Conservation (phyloP, 2,113 vertebrate species). For the Hipposideros armiger region DNA sequence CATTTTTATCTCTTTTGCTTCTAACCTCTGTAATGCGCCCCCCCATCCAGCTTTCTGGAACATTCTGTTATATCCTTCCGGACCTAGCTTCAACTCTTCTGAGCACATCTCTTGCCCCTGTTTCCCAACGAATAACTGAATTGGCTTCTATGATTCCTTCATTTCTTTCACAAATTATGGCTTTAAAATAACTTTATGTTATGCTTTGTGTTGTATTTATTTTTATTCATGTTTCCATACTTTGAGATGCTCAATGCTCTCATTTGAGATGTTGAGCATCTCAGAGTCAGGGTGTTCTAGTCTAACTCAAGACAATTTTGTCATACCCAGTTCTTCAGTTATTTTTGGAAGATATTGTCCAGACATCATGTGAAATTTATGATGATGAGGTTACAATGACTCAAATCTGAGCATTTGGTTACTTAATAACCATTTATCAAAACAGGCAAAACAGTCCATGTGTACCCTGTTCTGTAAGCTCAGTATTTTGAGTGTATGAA, state of each 20-base stretch:
- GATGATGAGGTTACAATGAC: background rate
- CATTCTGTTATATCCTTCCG: background rate
- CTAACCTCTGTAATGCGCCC: background rate
- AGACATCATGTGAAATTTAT: background rate
- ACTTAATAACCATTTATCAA: slow-evolving; percentile 6
- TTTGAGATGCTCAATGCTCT: background rate
- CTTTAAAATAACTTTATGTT: background rate
- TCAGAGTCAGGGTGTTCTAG: background rate
- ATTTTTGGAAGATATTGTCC: slow-evolving; percentile 12
- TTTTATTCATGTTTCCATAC: background rate
- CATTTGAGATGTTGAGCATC: background rate
- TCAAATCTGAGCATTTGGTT: background rate
- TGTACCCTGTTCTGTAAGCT: background rate
- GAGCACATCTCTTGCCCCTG: background rate
- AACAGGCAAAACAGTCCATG: background rate
- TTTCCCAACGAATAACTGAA: background rate
- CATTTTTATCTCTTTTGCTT: background rate
- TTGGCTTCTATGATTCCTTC: background rate
- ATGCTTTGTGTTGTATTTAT: background rate
- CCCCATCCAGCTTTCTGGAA: background rate
- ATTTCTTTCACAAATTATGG: background rate
- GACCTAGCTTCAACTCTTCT: background rate
- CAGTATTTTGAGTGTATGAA: background rate
- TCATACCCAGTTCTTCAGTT: background rate
- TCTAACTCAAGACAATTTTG: background rate